phyloP scores from a whole-genome alignment of 2,113 vertebrate species.

The Alethe castanea region DNA sequence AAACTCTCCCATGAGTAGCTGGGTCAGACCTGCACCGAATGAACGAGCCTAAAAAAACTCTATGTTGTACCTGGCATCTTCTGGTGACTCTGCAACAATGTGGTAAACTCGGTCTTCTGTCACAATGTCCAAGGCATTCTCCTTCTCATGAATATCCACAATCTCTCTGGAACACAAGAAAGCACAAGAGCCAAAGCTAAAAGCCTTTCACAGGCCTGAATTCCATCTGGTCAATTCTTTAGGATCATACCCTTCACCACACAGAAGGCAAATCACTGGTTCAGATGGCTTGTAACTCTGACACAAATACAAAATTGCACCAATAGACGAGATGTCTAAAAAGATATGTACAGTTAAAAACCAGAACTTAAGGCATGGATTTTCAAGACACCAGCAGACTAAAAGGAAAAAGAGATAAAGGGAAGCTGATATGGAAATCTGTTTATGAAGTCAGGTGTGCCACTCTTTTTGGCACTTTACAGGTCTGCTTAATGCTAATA shows the following conservation, averaged over 20 bases:
- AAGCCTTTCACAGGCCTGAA: neutral
- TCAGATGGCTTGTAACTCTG: neutral
- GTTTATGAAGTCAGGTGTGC: neutral
- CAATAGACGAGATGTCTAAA: neutral
- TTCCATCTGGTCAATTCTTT: neutral
- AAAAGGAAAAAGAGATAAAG: neutral
- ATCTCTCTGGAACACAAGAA: slow-evolving; percentile 80
- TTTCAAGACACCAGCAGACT: neutral
- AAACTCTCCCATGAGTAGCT: neutral
- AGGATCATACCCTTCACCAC: neutral
- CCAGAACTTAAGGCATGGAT: neutral
- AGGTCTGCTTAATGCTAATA: neutral
- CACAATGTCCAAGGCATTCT: slow-evolving; percentile 90
- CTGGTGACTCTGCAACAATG: slow-evolving; percentile 90
- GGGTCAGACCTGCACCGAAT: neutral
- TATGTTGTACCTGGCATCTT: slow-evolving; percentile 84
- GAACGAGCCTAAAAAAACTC: neutral
- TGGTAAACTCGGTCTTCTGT: slow-evolving; percentile 90
- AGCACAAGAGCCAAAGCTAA: neutral
- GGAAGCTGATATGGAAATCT: neutral
- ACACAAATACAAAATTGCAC: neutral
- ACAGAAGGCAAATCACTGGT: neutral
- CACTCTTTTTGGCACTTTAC: neutral
- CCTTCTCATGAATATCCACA: slow-evolving; percentile 92
- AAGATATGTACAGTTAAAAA: neutral